These are phyloP conservation scores for Cheilosia urbana DNA, from an alignment of 2,888 invertebrate species.

Conservation along the genomic window DNA sequence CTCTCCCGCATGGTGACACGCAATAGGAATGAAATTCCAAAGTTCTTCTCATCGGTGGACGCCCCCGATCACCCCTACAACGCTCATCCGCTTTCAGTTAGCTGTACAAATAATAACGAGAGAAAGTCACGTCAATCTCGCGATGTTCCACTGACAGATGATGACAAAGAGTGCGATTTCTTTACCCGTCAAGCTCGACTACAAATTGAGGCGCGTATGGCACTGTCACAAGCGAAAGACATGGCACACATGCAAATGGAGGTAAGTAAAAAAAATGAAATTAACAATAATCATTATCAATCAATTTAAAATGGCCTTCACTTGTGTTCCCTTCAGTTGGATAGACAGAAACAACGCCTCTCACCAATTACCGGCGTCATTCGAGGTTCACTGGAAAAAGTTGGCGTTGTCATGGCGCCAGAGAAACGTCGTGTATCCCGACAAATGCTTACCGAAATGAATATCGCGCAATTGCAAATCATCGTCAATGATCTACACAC, in stretches of 20 bases:
- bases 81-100: conserved; percentile 79
- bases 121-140: conserved; percentile 66
- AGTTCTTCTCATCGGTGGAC: conserved; percentile 69
- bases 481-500: conserved; percentile 97
- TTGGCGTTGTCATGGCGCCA: conserved; percentile 92
- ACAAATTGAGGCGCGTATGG: conserved; percentile 94
- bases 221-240: conserved; percentile 94
- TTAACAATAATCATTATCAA: not conserved
- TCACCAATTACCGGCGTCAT: conserved; percentile 95
- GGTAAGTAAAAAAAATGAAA: conserved; percentile 83
- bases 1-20: conserved; percentile 78
- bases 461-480: conserved; percentile 95
- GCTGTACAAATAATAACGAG: conserved; percentile 76
- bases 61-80: conserved; percentile 78
- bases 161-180: conserved; percentile 90
- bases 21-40: conserved; percentile 69
- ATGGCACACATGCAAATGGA: conserved; percentile 97
- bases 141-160: conserved; percentile 84
- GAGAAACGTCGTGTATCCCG: conserved; percentile 93
- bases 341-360: conserved; percentile 88
- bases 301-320: not conserved
- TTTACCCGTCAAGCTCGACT: conserved; percentile 92
- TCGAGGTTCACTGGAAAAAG: conserved; percentile 90
- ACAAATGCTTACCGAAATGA: conserved; percentile 95
- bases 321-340: conserved; percentile 83